Evolutionary conservation across 2,113 vertebrate genomes (phyloP).

Genomic region (Ranitomeya imitator): DNA sequence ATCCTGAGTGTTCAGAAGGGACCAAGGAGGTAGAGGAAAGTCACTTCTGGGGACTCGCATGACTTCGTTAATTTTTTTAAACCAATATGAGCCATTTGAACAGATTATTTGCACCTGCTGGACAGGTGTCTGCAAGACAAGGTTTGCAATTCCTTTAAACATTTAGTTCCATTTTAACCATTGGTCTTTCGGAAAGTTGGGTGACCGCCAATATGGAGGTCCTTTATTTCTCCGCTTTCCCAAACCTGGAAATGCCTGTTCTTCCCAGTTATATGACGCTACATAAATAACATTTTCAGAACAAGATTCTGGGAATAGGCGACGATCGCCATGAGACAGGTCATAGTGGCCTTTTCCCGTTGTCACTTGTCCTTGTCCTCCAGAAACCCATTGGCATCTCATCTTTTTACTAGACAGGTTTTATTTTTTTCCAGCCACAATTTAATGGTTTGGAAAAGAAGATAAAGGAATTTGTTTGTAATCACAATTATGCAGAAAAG

Average conservation of each 20-base stretch:
- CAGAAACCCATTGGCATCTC: neutral
- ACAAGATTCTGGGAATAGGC: neutral
- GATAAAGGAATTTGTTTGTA: neutral
- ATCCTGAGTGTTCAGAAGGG: no score
- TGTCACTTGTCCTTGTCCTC: neutral
- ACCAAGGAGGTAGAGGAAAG: no score
- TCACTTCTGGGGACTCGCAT: no score
- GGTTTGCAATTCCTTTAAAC: no score
- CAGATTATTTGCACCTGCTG: no score
- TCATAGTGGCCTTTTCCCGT: neutral
- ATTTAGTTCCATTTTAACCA: no score
- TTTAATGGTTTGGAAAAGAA: constrained; percentile 10
- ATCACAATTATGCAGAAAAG: neutral
- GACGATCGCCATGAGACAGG: neutral
- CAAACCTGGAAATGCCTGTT: neutral
- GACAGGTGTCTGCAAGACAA: no score
- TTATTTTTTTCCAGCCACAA: neutral
- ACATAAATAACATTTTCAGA: neutral
- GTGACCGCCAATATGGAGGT: no score
- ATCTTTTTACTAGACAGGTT: neutral
- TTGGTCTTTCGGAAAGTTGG: no score
- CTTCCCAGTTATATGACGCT: neutral
- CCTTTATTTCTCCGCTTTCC: neutral
- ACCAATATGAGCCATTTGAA: no score
- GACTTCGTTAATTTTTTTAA: no score